Conservation (phyloP, 1,140 invertebrate genomes). For the Pseudobourletiella spinata region DNA sequence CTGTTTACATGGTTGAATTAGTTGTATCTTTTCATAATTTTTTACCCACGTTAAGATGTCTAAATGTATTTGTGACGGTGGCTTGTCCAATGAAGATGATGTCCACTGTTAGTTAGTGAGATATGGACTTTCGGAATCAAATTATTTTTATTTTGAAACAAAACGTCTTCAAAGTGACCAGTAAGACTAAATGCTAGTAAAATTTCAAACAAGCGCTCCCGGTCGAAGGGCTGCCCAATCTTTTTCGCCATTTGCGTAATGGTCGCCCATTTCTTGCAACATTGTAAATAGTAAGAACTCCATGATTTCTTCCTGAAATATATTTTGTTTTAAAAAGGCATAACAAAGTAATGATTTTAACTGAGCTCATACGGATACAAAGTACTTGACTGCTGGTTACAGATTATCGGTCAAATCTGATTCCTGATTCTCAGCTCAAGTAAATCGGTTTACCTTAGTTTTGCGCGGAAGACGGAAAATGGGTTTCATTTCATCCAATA, state of each 20-base stretch:
- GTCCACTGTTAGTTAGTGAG: too few species aligned
- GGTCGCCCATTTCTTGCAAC: constrained; percentile 1
- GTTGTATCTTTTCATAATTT: too few species aligned
- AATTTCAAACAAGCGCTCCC: too few species aligned
- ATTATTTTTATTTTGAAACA: too few species aligned
- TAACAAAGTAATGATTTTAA: too few species aligned
- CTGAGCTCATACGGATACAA: background rate
- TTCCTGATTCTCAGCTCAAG: background rate
- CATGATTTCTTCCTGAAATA: constrained; percentile 6
- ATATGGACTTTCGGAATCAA: too few species aligned
- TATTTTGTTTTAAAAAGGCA: background rate
- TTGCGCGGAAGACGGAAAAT: background rate
- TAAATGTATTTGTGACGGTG: too few species aligned
- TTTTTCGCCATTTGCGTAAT: background rate
- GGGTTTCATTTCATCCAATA: background rate
- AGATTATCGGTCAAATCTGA: background rate
- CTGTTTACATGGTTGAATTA: too few species aligned
- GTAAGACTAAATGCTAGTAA: too few species aligned
- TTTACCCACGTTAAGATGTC: too few species aligned
- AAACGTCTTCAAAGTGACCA: too few species aligned
- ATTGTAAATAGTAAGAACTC: constrained; percentile 8
- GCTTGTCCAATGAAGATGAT: too few species aligned
- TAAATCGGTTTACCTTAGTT: background rate
- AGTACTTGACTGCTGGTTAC: background rate
- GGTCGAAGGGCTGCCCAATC: background rate